Base-by-base conservation (phyloP, 2,113 vertebrate species). In the Sula dactylatra region DNA sequence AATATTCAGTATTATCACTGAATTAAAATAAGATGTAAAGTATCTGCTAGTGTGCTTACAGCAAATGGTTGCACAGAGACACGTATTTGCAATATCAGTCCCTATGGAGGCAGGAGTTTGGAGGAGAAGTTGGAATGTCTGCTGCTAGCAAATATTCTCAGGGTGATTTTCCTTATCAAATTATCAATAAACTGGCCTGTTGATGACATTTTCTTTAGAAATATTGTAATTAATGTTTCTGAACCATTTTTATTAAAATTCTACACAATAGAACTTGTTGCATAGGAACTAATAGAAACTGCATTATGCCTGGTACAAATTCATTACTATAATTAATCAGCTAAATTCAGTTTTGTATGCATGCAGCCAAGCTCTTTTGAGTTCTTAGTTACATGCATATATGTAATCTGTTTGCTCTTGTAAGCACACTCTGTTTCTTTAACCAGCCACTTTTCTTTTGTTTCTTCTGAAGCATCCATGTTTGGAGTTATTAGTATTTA, bases 161-260 rank as follows among this genome's bases (percentile, higher is more conserved):
- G 80, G 70, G 91, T 82, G 76, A 88, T 95, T 97, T 97, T 95
- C 69, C 67, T 86, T 86, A 86, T 67, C 86, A 96, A 94, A 92
- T 59, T 80, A 55, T 47, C 17, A 54, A 42, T 71, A 42, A 81
- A 56, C 34, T 27, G 9, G 58, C n/a, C 62, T n/a, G 24, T 24
- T 47, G 56, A 69, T 96, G 45, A 40, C 5, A 40, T 65, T 80
- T 65, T 66, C n/a, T 62, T 49, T 58, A 16, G 58, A 81, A 92
- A 85, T 78, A 50, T 15, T 59, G 12, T 62, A 22, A 59, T 54
- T 69, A 36, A 66, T 6, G 0, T 42, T 62, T 94, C 84, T 36
- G 9, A 71, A 88, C 61, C 14, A 26, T 71, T 69, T 72, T 64
- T 14, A 52, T 81, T 84, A 55, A 85, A 79, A 47, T 36, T 44